These are phyloP conservation scores for Nematostella vectensis DNA, from an alignment of 92 coral and sea anemone species.

Conservation along the genomic window DNA sequence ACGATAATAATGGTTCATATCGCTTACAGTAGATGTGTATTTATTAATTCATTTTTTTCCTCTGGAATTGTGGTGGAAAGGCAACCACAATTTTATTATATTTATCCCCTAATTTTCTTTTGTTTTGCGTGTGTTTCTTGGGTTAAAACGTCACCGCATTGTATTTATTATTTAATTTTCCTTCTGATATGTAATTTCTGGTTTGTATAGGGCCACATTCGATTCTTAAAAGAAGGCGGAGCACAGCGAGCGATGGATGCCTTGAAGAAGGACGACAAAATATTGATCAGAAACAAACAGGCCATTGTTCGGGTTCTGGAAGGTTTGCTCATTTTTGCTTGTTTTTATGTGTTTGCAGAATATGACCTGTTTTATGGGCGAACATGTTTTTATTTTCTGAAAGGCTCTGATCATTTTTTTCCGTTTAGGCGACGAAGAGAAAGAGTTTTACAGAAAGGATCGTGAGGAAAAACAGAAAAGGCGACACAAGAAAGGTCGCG, in stretches of 20 bases:
- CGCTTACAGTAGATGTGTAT: too few species aligned
- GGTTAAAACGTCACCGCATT: too few species aligned
- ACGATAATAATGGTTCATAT: too few species aligned
- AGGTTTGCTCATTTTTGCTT: constrained; percentile 31
- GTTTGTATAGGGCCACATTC: constrained; percentile 79
- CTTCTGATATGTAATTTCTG: too few species aligned
- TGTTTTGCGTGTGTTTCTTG: too few species aligned
- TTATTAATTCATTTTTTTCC: too few species aligned
- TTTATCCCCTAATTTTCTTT: too few species aligned
- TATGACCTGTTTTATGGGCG: neutral
- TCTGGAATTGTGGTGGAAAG: too few species aligned
- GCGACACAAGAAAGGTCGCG: constrained; percentile 30
- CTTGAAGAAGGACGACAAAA: constrained; percentile 63
- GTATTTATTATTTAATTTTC: too few species aligned
- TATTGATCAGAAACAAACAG: constrained; percentile 58
- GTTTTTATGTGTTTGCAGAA: neutral
- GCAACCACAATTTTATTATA: too few species aligned
- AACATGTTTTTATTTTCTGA: neutral
- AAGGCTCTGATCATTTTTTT: too few species aligned
- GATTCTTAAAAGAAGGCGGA: constrained; percentile 63
- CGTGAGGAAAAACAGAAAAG: constrained; percentile 28
- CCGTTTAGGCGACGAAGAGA: constrained; percentile 62
- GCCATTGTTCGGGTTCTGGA: constrained; percentile 65
- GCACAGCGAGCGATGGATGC: constrained; percentile 84
- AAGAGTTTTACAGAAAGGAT: constrained; percentile 39